Evolutionary conservation across 2,113 vertebrate genomes (phyloP).

Genomic region (Laterallus jamaicensis): DNA sequence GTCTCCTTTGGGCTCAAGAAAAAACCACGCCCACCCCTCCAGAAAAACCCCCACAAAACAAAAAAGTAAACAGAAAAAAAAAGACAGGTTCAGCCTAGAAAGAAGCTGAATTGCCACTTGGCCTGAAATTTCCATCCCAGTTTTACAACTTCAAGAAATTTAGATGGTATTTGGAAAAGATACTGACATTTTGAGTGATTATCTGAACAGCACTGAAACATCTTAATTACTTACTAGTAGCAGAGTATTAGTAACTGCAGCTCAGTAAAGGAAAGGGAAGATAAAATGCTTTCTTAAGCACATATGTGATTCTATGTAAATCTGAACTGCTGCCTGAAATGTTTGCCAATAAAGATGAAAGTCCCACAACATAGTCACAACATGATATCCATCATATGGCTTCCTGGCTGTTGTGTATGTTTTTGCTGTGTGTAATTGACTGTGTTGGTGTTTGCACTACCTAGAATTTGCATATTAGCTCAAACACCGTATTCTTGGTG

Average conservation of each 20-base stretch:
- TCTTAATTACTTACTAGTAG: slow-evolving; percentile 39
- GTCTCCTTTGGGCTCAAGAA: background rate
- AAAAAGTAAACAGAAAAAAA: background rate
- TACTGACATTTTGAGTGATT: slow-evolving; percentile 31
- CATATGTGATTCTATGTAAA: slow-evolving; percentile 79
- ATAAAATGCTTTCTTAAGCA: slow-evolving; percentile 75
- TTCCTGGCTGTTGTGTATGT: slow-evolving; percentile 70
- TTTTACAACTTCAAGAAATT: slow-evolving; percentile 20
- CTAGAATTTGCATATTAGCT: slow-evolving; percentile 70
- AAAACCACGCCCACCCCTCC: background rate
- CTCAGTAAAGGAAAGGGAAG: slow-evolving; percentile 55
- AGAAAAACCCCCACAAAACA: no score
- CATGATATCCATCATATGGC: slow-evolving; percentile 79
- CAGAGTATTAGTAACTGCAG: slow-evolving; percentile 42
- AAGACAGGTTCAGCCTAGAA: background rate
- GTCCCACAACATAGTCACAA: slow-evolving; percentile 75
- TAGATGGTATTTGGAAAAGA: slow-evolving; percentile 7
- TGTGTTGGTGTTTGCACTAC: slow-evolving; percentile 68
- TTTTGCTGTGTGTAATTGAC: slow-evolving; percentile 67
- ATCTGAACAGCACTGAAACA: slow-evolving; percentile 3
- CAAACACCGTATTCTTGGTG: slow-evolving; percentile 11
- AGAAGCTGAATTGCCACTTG: background rate
- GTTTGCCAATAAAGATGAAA: slow-evolving; percentile 82
- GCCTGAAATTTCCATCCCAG: background rate
- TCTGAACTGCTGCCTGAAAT: slow-evolving; percentile 80